A percentile compares a stretch with the other conserved stretches of the same genome.
These are phyloP conservation scores for Coelogynopora nodosa DNA, from an alignment of 2,888 invertebrate genomes.

Conservation along the genomic window DNA sequence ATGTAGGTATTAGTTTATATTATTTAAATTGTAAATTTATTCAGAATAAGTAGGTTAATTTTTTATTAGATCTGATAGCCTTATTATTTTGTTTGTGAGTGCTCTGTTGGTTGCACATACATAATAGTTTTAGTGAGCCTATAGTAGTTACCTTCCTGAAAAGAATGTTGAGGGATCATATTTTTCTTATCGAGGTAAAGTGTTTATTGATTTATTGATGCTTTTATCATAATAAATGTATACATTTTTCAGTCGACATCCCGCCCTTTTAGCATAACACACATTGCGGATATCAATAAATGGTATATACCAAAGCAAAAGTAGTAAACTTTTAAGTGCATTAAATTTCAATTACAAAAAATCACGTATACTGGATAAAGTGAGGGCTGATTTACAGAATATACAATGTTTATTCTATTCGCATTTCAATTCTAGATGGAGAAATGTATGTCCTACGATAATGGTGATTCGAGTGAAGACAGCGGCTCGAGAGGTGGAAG, in stretches of 20 bases:
- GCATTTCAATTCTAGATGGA: not conserved
- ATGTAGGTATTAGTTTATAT: not conserved
- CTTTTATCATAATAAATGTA: not conserved
- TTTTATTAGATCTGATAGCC: not conserved
- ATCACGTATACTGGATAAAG: too few relatives aligned
- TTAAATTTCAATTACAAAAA: too few relatives aligned
- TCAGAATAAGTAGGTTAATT: not conserved
- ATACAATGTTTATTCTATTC: not conserved
- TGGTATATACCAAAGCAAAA: too few relatives aligned
- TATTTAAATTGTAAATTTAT: not conserved
- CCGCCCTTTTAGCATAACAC: too few relatives aligned
- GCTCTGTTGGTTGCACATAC: not conserved
- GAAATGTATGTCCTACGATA: constrained; percentile 16
- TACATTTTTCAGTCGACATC: too few relatives aligned
- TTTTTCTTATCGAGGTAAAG: not conserved
- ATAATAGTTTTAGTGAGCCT: not conserved
- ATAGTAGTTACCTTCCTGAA: not conserved
- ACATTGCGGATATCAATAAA: too few relatives aligned
- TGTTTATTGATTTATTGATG: constrained; percentile 2
- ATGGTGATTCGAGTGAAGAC: constrained; percentile 38
- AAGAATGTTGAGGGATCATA: constrained; percentile 3
- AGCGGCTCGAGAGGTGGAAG: constrained; percentile 5
- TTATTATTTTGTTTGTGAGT: not conserved
- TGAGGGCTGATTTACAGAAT: too few relatives aligned
- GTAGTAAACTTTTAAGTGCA: too few relatives aligned